Percentiles rank a stretch among this genome's conserved stretches.
Conservation (phyloP, 2,113 vertebrate species). For the Kryptolebias marmoratus region DNA sequence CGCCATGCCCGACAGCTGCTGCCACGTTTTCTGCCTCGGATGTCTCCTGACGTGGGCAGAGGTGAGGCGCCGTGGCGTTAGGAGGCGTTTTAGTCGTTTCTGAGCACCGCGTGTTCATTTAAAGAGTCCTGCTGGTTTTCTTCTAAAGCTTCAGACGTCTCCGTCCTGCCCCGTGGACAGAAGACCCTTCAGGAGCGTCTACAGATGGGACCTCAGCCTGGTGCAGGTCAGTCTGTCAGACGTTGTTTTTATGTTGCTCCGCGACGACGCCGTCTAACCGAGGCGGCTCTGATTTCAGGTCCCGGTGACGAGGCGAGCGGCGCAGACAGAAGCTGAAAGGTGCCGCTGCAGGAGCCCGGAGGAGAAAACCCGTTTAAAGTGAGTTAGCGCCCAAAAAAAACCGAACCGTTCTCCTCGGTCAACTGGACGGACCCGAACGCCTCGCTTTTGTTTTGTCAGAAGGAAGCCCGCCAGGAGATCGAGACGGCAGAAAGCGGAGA, state of each 20-base stretch:
- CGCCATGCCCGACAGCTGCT: slow-evolving; percentile 92
- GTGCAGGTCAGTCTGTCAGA: slow-evolving; percentile 70
- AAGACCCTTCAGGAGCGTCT: slow-evolving; percentile 88
- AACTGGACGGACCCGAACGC: neutral
- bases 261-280: neutral
- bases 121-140: neutral
- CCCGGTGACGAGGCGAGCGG: slow-evolving; percentile 66
- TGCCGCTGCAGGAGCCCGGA: slow-evolving; percentile 65
- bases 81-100: neutral
- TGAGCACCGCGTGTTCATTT: neutral
- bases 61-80: slow-evolving; percentile 77
- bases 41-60: slow-evolving; percentile 97
- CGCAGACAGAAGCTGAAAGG: slow-evolving; percentile 44
- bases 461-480: slow-evolving; percentile 45
- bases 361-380: slow-evolving; percentile 65
- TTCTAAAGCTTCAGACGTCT: slow-evolving; percentile 81
- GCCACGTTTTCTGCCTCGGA: slow-evolving; percentile 90
- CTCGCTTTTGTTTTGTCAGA: slow-evolving; percentile 20
- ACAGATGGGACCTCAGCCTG: slow-evolving; percentile 79
- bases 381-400: slow-evolving; percentile 11
- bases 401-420: too few relatives aligned
- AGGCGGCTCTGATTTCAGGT: slow-evolving; percentile 56
- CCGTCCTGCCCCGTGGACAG: slow-evolving; percentile 94
- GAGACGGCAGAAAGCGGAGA: slow-evolving; percentile 44
- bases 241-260: neutral